Percentiles rank a stretch among this genome's conserved stretches.
Evolutionary conservation across 2,888 invertebrate species (phyloP).

Genomic region (Poecilobothrus nobilitatus): DNA sequence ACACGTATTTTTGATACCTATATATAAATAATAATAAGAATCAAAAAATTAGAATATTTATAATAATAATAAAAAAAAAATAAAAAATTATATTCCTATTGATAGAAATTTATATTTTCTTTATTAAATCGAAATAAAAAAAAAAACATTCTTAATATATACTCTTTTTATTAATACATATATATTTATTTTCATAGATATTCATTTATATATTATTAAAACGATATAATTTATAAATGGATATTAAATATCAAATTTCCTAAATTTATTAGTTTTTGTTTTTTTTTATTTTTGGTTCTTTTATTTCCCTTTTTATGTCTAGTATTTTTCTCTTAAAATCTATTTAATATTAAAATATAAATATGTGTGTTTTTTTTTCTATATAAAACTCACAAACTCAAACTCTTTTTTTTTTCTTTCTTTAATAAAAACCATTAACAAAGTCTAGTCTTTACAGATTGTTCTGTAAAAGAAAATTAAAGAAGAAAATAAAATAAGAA

Average conservation of each 20-base stretch:
- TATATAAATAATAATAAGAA: no score
- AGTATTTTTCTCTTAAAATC: not conserved
- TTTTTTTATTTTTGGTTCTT: not conserved
- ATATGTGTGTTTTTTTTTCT: not conserved
- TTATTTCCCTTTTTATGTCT: no score
- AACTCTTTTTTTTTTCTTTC: not conserved
- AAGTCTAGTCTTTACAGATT: no score
- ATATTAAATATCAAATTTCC: conserved; percentile 1
- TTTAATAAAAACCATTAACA: not conserved
- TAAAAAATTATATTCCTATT: not conserved
- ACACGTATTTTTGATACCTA: not conserved
- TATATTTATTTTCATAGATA: no score
- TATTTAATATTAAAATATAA: not conserved
- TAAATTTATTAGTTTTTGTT: not conserved
- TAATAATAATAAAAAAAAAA: conserved; percentile 6
- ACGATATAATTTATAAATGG: no score
- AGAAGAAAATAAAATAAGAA: not conserved
- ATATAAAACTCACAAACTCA: no score
- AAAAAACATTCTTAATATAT: no score
- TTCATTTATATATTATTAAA: no score
- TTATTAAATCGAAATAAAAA: no score
- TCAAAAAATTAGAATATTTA: no score
- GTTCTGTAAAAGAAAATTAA: no score
- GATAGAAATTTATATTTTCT: not conserved
- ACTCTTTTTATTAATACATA: no score